Evolutionary conservation across 2,113 vertebrate genomes (phyloP), one percentile per base, ranked within the genome.

Genomic region (Rhineura floridana): DNA sequence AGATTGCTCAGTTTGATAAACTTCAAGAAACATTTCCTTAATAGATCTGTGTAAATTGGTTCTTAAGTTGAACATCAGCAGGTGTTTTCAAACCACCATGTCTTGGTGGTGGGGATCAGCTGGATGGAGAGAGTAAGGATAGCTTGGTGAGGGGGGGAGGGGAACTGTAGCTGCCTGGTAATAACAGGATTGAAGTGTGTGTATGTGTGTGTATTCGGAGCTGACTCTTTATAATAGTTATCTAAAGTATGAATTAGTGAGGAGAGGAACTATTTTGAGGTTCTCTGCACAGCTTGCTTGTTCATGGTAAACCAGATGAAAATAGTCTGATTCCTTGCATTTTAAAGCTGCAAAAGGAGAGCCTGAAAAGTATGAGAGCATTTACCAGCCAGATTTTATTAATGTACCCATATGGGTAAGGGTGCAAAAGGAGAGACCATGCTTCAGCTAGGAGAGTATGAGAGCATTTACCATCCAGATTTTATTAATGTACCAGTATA

Each of bases 351-450:
- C n/a, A 77, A 23, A 70, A 25, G 12, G 5, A 52, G 36, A 65
- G 4, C 30, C 39, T 15, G 2, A 52, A 30, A 25, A 63, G 55
- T 30, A 79, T 30, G 59, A 52, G 52, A 80, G 33, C 10, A 11
- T 87, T 75, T 87, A 36, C 50, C 52, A 73, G 67, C 52, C 69
- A 42, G 72, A 65, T 83, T 44, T 83, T 88, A 88, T 88, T 88
- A 76, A 76, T 65, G 33, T 83, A 65, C 46, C 33, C 72, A 17
- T 87, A 21, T 63, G n/a, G n/a, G n/a, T 30, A 36, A 81, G n/a
- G 12, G 78, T 87, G 50, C 42, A 75, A 28, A 67, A 33, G 10
- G 3, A 48, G 33, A 63, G 3, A 25, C n/a, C n/a, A n/a, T n/a
- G n/a, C n/a, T n/a, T 55, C 48, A 81, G 19, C 30, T 87, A 6